phyloP scores from a whole-genome alignment of 2,113 vertebrate genomes.

The Numida meleagris region DNA sequence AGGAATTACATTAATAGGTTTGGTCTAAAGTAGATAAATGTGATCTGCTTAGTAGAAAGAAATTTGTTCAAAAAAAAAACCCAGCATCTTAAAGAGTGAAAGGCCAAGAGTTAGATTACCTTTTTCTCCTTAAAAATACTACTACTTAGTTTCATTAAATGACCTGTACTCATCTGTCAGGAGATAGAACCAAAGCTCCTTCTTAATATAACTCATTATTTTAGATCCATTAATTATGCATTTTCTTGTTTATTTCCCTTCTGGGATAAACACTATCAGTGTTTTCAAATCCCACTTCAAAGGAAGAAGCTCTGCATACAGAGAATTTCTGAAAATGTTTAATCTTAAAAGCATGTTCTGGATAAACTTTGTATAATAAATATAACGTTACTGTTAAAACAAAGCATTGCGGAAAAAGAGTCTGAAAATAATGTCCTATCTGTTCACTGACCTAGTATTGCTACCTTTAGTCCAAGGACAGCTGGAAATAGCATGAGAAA shows the following conservation, averaged over 20 bases:
- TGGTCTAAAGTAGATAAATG: neutral
- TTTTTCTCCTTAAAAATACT: neutral
- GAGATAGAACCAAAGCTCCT: neutral
- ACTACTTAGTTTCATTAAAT: neutral
- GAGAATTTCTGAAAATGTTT: conserved; percentile 30
- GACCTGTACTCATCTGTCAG: neutral
- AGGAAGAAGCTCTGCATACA: conserved; percentile 10
- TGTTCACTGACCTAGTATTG: neutral
- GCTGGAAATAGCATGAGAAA: neutral
- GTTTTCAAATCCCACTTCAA: conserved; percentile 61
- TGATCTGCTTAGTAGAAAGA: conserved; percentile 3
- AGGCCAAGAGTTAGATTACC: neutral
- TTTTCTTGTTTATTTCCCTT: conserved; percentile 61
- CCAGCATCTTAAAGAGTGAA: neutral
- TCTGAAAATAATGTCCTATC: neutral
- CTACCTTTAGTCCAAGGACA: neutral
- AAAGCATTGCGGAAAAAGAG: neutral
- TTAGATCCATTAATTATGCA: conserved; percentile 48
- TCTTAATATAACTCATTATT: conserved; percentile 33
- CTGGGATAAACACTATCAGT: conserved; percentile 50
- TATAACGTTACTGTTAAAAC: neutral
- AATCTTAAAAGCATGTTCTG: neutral
- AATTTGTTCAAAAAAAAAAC: neutral
- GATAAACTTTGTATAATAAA: neutral
- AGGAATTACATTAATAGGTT: neutral